phyloP scores from a whole-genome alignment of 2,888 invertebrate species.

The Archips crataeganus region DNA sequence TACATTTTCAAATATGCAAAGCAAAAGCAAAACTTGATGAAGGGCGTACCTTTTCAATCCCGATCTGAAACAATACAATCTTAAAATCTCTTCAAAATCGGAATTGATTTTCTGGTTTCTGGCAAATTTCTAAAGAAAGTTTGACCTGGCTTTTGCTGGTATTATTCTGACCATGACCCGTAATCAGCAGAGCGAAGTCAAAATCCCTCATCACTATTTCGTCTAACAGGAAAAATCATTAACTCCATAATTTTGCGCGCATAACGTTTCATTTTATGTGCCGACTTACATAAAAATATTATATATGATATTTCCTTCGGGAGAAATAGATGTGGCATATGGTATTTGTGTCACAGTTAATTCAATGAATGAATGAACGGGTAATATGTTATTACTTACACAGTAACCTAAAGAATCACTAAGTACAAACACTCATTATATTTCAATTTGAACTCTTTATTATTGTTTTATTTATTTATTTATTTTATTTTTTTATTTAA shows the following conservation, averaged over 20 bases:
- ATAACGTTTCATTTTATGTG: slow-evolving; percentile 4
- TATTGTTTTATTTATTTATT: too few relatives aligned
- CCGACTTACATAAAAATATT: not conserved
- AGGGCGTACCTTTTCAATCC: slow-evolving; percentile 10
- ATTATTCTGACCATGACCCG: not conserved
- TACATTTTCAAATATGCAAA: slow-evolving; percentile 26
- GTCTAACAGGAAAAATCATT: not conserved
- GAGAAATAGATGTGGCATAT: not conserved
- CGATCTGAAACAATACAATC: slow-evolving; percentile 22
- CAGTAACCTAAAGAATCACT: too few relatives aligned
- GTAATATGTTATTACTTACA: too few relatives aligned
- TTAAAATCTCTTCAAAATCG: slow-evolving; percentile 3
- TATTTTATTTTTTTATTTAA: too few relatives aligned
- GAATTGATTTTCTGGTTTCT: slow-evolving; percentile 4
- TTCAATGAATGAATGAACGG: not conserved
- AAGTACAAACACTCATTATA: too few relatives aligned
- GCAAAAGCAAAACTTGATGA: slow-evolving; percentile 22
- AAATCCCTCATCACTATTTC: slow-evolving; percentile 4
- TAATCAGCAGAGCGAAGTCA: not conserved
- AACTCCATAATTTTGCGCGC: not conserved
- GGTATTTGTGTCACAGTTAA: not conserved
- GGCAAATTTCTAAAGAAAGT: slow-evolving; percentile 5
- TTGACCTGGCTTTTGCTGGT: not conserved
- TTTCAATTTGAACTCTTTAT: too few relatives aligned
- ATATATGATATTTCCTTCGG: not conserved